Evolutionary conservation across 2,797 vertebrate species (phyloP).

Genomic region (Pseudochirops cupreus): DNA sequence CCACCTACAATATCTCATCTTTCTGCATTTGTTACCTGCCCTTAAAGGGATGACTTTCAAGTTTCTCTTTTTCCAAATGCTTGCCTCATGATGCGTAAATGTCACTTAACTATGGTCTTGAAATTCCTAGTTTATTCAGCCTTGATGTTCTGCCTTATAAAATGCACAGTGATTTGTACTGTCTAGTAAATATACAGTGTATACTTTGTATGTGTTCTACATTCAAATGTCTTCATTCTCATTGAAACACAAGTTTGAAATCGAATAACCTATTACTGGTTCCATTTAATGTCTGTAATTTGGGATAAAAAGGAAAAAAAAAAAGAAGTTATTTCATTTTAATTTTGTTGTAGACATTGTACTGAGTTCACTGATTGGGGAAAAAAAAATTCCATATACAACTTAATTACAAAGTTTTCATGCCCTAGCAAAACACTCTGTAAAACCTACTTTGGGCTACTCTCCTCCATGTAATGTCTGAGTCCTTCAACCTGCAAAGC

Average conservation of each 20-base stretch:
- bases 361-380: slow-evolving; percentile 2
- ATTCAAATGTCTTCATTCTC: slow-evolving; percentile 83
- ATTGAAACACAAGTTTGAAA: slow-evolving; percentile 76
- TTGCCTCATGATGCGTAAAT: slow-evolving; percentile 57
- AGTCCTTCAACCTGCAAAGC: slow-evolving; percentile 10
- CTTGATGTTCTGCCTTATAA: slow-evolving; percentile 97
- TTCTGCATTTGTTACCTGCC: slow-evolving; percentile 72
- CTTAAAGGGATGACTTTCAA: slow-evolving; percentile 62
- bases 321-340: not conserved
- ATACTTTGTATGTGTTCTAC: slow-evolving; percentile 87
- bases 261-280: slow-evolving; percentile 79
- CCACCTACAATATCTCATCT: slow-evolving; percentile 59
- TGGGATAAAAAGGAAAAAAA: slow-evolving; percentile 67
- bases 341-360: not conserved
- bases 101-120: slow-evolving; percentile 84
- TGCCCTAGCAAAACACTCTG: not conserved
- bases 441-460: not conserved
- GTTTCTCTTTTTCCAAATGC: slow-evolving; percentile 50
- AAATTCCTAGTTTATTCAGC: slow-evolving; percentile 91
- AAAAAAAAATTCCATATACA: not conserved
- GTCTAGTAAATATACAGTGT: slow-evolving; percentile 89
- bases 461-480: not conserved
- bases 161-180: slow-evolving; percentile 93
- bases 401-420: slow-evolving; percentile 36
- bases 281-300: slow-evolving; percentile 78